Conservation (phyloP, 2,888 invertebrate species). For the Phalangium opilio region DNA sequence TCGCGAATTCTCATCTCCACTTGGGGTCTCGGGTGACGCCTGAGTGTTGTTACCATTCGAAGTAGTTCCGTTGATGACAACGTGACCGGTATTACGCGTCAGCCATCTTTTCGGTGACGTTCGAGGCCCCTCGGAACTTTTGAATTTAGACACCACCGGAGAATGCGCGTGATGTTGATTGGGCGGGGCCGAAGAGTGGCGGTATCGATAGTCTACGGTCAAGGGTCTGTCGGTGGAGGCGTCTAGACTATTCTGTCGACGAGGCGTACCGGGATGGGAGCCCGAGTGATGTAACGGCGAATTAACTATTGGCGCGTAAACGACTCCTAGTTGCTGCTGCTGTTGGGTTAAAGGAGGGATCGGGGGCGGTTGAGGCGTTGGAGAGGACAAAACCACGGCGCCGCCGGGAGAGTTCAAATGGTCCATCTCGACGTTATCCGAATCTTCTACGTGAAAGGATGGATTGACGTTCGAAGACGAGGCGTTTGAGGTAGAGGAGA, state of each 20-base stretch:
- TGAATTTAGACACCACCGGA: constrained; percentile 7
- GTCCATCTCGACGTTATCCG: constrained; percentile 31
- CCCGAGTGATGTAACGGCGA: background rate
- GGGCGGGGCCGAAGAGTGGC: constrained; percentile 6
- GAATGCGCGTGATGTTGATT: too few species aligned
- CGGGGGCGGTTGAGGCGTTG: constrained; percentile 23
- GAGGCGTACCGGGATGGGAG: constrained; percentile 5
- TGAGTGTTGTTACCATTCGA: constrained; percentile 7
- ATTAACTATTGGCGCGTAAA: constrained; percentile 18
- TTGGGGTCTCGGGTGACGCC: constrained; percentile 7
- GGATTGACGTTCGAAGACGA: constrained; percentile 42
- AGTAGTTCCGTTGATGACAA: constrained; percentile 5
- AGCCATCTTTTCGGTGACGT: constrained; percentile 16
- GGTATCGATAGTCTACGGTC: constrained; percentile 8
- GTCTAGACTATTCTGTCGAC: constrained; percentile 11
- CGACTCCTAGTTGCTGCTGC: too few species aligned
- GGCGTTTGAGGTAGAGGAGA: constrained; percentile 42
- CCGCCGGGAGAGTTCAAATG: constrained; percentile 8
- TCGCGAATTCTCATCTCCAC: constrained; percentile 4
- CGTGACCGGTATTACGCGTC: constrained; percentile 7
- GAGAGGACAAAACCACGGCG: background rate
- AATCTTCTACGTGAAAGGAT: constrained; percentile 46
- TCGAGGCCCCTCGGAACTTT: constrained; percentile 6
- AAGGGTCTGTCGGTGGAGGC: constrained; percentile 7
- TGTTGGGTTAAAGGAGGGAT: constrained; percentile 13